Base-by-base conservation (phyloP, 2,113 vertebrate species). In the Hippocampus mohnikei region DNA sequence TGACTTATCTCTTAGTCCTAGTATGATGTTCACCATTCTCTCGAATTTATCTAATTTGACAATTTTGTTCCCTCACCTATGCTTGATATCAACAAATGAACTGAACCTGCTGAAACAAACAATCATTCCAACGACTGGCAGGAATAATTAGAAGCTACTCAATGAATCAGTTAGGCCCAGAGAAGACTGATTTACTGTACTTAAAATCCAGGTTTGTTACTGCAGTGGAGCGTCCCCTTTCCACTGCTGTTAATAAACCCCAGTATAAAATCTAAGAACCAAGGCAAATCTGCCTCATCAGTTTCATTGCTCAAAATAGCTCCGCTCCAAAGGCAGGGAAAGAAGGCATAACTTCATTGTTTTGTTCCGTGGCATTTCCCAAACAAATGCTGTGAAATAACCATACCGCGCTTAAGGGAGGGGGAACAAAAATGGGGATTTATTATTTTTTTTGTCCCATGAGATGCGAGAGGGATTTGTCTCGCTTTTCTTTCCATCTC, bases 321-420 rank as follows among this genome's bases (percentile, higher is more conserved):
- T 68, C 40, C 42, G 59, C 52, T 84, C 76, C 79, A 83, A 81
- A 84, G 71, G 75, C 75, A 75, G 66, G 61, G 63, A 73, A 59
- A 65, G 72, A 66, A 70, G 29, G 70, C 76, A 81, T 48, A 78
- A 82, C 70, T 73, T 85, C 66, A 75, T 82, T 88, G 79, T 86
- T 85, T 90, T 87, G 81, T 85, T 81, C 79, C 72, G 74, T 78
- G 75, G 81, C 80, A 78, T 83, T 78, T 74, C 55, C 78, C 72
- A 82, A 85, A 90, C 82, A 89, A 88, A 87, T 81, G 81, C 78
- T 81, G 58, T 78, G 74, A 84, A 88, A 87, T 73, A 83, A 79
- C 80, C 76, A 65, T 67, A 70, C 81, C 83, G 77, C 82, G 76
- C 84, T 88, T 78, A 79, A 84, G 70, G 71, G 59, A 73, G 68